These are phyloP conservation scores for Carcina quercana DNA, from an alignment of 2,888 invertebrate genomes.

Conservation along the genomic window DNA sequence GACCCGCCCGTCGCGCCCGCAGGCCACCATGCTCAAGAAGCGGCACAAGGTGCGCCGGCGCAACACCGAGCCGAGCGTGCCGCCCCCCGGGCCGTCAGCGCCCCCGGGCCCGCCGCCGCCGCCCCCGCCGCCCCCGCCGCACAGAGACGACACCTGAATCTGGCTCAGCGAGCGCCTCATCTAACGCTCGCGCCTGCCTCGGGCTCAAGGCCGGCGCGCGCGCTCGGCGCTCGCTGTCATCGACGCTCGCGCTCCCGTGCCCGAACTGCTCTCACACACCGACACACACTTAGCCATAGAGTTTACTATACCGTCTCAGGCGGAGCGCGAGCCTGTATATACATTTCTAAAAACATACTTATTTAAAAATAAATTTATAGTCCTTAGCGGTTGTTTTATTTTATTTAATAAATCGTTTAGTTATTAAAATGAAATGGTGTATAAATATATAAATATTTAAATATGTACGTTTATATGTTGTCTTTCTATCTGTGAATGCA, in stretches of 20 bases:
- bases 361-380: too few relatives aligned
- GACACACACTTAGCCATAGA: too few relatives aligned
- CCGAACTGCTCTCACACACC: not conserved
- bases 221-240: constrained; percentile 47
- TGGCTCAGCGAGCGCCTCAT: constrained; percentile 83
- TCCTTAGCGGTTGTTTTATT: too few relatives aligned
- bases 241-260: not conserved
- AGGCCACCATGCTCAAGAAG: constrained; percentile 99
- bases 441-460: too few relatives aligned
- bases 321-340: too few relatives aligned
- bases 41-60: constrained; percentile 97
- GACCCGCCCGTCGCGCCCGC: constrained; percentile 55
- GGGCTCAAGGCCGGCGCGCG: constrained; percentile 62
- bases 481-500: too few relatives aligned
- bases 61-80: constrained; percentile 90
- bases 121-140: constrained; percentile 52
- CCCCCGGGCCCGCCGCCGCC: constrained; percentile 39
- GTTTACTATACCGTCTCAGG: too few relatives aligned
- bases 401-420: too few relatives aligned
- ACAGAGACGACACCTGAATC: constrained; percentile 77
- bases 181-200: constrained; percentile 64
- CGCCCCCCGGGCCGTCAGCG: constrained; percentile 53
- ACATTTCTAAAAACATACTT: too few relatives aligned
- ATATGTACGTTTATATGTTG: too few relatives aligned
- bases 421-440: too few relatives aligned